Evolutionary conservation across 2,888 invertebrate genomes (phyloP).

Genomic region (Julus scanicus): DNA sequence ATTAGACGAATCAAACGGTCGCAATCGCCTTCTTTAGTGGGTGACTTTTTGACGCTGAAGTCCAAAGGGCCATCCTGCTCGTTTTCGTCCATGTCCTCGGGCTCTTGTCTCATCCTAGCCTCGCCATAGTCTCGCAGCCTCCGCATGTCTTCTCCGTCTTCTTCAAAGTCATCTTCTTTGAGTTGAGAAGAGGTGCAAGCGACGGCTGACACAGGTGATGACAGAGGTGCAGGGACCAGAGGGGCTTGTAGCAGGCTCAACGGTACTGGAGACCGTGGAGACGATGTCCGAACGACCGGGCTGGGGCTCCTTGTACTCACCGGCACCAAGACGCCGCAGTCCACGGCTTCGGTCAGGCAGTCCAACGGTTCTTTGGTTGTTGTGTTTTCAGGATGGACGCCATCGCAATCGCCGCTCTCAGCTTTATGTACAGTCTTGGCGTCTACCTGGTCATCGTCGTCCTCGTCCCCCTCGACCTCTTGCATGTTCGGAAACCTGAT

Average conservation of each 20-base stretch:
- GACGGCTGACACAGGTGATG: background rate
- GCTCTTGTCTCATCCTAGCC: background rate
- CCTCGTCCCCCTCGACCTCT: constrained; percentile 28
- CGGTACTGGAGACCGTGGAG: background rate
- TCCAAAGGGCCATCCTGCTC: constrained; percentile 68
- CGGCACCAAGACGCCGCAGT: background rate
- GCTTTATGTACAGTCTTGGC: constrained; percentile 17
- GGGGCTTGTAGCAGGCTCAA: background rate
- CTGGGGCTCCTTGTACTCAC: background rate
- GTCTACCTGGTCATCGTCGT: constrained; percentile 44
- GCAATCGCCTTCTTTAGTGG: constrained; percentile 14
- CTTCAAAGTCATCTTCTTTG: constrained; percentile 5
- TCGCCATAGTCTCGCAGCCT: background rate
- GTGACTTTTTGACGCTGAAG: constrained; percentile 79
- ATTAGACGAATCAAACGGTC: constrained; percentile 37
- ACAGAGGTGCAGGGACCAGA: background rate
- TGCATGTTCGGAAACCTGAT: constrained; percentile 2
- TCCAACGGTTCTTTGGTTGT: background rate
- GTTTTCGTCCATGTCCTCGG: constrained; percentile 11
- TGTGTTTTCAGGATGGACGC: background rate
- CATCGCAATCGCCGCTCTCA: background rate
- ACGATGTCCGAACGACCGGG: background rate
- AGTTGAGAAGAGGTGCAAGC: background rate
- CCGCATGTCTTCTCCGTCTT: background rate
- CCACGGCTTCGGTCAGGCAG: background rate